Conservation (phyloP, 2,113 vertebrate genomes). For the Bujurquina vittata region DNA sequence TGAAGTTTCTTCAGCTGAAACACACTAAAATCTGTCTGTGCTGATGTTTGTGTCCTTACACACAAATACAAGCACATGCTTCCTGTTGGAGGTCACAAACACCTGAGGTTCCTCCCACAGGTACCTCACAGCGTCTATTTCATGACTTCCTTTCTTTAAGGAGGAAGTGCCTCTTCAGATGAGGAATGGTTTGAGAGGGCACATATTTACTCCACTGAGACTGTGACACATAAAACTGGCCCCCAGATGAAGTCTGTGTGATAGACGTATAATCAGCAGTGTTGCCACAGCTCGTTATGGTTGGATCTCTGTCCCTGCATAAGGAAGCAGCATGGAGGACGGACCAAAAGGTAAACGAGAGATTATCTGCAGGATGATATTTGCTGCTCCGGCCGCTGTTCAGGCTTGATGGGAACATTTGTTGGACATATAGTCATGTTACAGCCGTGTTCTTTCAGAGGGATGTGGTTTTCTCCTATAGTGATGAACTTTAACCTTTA, state of each 20-base stretch:
- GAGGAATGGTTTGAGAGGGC: neutral
- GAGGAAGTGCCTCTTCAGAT: neutral
- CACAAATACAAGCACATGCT: neutral
- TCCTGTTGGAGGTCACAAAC: neutral
- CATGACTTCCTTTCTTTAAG: neutral
- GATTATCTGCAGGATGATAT: neutral
- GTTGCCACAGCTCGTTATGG: neutral
- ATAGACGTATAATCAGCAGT: neutral
- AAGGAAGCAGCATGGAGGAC: rapidly evolving
- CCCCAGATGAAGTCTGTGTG: too few relatives aligned
- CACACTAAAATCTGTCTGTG: too few relatives aligned
- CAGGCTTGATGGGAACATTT: neutral
- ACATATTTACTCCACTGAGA: too few relatives aligned
- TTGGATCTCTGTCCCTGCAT: rapidly evolving
- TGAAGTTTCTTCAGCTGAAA: too few relatives aligned
- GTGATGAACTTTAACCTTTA: too few relatives aligned
- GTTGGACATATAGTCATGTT: neutral
- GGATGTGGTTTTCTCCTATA: too few relatives aligned
- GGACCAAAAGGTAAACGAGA: neutral
- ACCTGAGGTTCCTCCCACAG: neutral
- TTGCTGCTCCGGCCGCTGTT: neutral
- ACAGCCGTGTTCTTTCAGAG: neutral
- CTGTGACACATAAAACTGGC: too few relatives aligned
- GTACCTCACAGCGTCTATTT: neutral
- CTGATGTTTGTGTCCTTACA: too few relatives aligned